phyloP scores from a whole-genome alignment of 2,113 vertebrate genomes.

The Emydocephalus ijimae region DNA sequence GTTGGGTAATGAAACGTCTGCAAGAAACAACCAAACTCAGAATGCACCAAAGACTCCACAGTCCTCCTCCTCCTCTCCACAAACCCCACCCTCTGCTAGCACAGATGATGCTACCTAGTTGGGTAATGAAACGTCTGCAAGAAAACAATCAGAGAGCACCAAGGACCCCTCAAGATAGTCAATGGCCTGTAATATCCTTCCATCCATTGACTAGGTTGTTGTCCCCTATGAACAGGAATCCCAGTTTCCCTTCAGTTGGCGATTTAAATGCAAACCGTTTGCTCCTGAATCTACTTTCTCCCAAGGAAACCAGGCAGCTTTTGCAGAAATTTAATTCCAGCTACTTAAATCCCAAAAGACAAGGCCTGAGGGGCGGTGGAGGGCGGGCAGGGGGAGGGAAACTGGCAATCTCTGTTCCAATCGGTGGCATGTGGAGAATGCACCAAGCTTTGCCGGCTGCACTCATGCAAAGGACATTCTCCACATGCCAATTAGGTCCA shows the following conservation, averaged over 20 bases:
- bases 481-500: conserved; percentile 1
- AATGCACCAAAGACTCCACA: too few species aligned
- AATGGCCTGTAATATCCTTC: not conserved
- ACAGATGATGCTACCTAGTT: not conserved
- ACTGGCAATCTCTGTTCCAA: not conserved
- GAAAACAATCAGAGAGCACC: too few species aligned
- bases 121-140: too few species aligned
- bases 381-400: too few species aligned
- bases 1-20: too few species aligned
- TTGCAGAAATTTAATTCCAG: not conserved
- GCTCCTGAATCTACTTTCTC: not conserved
- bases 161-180: not conserved
- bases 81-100: not conserved
- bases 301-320: not conserved
- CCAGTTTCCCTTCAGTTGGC: not conserved
- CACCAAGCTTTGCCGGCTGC: not conserved
- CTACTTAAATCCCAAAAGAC: not conserved
- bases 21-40: too few species aligned
- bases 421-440: not conserved
- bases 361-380: not conserved
- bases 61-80: too few species aligned
- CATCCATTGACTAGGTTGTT: not conserved
- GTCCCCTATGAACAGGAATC: not conserved
- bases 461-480: not conserved
- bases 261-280: too few species aligned